Evolutionary conservation across 2,797 vertebrate genomes (phyloP), one percentile per base, ranked within the genome.

Genomic region (Coccyzus lansbergi): DNA sequence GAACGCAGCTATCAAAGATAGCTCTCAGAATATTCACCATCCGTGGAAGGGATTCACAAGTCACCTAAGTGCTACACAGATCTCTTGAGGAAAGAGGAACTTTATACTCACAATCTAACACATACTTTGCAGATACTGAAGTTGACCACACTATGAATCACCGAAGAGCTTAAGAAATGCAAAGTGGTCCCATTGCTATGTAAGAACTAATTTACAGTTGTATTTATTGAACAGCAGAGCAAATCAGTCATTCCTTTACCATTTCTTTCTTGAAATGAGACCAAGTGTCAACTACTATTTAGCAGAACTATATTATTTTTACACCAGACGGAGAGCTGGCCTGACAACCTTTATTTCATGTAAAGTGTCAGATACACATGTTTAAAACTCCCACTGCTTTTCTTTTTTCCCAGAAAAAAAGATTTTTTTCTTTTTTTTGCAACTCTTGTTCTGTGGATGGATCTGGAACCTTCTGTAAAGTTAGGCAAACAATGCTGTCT

Each of bases 181-280:
- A 70, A 85, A 90, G 44, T 20, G 48, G 49, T 81, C 59, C 55
- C 75, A 74, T 4, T 82, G 64, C 64, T 83, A 68, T 28, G 31
- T 69, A 80, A 93, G 68, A 86, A 85, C 38, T 71, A 60, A 92
- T 84, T 87, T 80, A 86, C 31, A 71, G 24, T 71, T 80, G 40
- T 70, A 75, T 85, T 91, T 92, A 86, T 44, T 86, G 78, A 90
- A 79, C 49, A 90, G 70, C 68, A 70, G 21, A 19, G 14, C 55
- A 76, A 86, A 36, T 68, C 4, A 86, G 40, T 68, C 4, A 86
- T 42, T 94, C 15, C 28, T 62, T 78, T 92, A 71, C 5, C 7
- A 91, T 67, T 74, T 84, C 63, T 91, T 60, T 82, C 65, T 62
- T 88, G 44, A 94, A 86, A 84, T 38, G 26, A 86, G 51, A 84